Evolutionary conservation across 2,797 vertebrate genomes (phyloP).

Genomic region (Carapus acus): DNA sequence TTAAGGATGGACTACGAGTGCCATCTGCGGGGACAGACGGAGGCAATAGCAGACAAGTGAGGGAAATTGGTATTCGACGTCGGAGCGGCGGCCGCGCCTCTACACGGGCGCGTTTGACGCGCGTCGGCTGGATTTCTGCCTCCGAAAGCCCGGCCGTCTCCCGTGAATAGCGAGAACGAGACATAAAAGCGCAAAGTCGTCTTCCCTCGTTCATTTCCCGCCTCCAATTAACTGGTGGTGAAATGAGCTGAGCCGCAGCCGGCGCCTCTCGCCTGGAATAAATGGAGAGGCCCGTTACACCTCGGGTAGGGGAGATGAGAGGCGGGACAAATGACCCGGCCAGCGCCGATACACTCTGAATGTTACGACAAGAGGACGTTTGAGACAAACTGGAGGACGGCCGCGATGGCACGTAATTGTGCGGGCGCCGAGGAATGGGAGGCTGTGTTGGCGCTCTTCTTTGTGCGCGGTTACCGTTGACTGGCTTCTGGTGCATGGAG

Average conservation of each 20-base stretch:
- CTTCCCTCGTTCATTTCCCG: constrained; percentile 42
- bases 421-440: no score
- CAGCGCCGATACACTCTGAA: constrained; percentile 15
- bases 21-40: neutral
- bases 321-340: constrained; percentile 34
- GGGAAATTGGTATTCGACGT: constrained; percentile 26
- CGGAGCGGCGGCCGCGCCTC: constrained; percentile 17
- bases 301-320: constrained; percentile 39
- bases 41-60: constrained; percentile 12
- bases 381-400: constrained; percentile 14
- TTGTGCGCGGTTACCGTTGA: constrained; percentile 80
- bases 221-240: constrained; percentile 53
- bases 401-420: constrained; percentile 1
- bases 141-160: constrained; percentile 26
- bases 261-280: constrained; percentile 36
- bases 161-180: constrained; percentile 38
- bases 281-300: constrained; percentile 45
- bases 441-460: neutral
- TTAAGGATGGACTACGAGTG: constrained; percentile 12
- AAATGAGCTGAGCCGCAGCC: constrained; percentile 59
- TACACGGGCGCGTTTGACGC: constrained; percentile 31
- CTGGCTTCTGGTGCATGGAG: constrained; percentile 93
- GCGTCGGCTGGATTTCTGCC: constrained; percentile 32
- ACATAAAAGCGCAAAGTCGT: constrained; percentile 40
- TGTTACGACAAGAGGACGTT: constrained; percentile 28